These are phyloP conservation scores for Drosophila fungiperda DNA, from an alignment of 2,888 invertebrate genomes.

Conservation along the genomic window DNA sequence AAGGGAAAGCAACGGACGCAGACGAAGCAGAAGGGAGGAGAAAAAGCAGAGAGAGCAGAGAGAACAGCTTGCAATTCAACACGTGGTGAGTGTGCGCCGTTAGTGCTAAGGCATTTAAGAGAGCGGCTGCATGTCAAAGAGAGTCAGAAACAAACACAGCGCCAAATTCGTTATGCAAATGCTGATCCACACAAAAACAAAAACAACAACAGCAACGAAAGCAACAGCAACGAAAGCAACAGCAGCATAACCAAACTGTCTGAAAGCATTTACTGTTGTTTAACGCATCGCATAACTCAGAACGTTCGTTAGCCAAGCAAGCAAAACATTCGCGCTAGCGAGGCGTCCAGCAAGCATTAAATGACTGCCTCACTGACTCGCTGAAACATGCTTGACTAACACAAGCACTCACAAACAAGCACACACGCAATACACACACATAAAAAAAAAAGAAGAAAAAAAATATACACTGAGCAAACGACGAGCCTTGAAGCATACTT, in stretches of 20 bases:
- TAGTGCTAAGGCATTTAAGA: slow-evolving; percentile 19
- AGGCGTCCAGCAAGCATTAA: slow-evolving; percentile 51
- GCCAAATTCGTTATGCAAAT: slow-evolving; percentile 40
- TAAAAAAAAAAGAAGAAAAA: not conserved
- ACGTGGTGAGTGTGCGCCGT: slow-evolving; percentile 37
- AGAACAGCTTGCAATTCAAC: slow-evolving; percentile 13
- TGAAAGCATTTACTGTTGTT: slow-evolving; percentile 52
- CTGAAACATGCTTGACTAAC: slow-evolving; percentile 14
- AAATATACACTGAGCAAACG: not conserved
- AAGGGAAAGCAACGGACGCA: not conserved
- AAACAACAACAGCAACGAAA: slow-evolving; percentile 17
- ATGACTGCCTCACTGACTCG: slow-evolving; percentile 32
- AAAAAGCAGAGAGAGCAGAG: too few relatives aligned
- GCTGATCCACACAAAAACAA: slow-evolving; percentile 19
- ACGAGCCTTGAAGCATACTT: slow-evolving; percentile 69
- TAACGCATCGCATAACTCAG: slow-evolving; percentile 50
- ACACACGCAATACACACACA: not conserved
- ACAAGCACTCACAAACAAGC: slow-evolving; percentile 2
- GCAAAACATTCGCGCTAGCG: slow-evolving; percentile 6
- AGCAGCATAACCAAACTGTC: slow-evolving; percentile 41
- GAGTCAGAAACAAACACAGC: not conserved
- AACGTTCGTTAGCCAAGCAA: slow-evolving; percentile 45
- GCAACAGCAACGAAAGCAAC: slow-evolving; percentile 18
- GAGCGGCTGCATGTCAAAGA: slow-evolving; percentile 10
- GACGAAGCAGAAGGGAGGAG: not conserved